Base-by-base conservation (phyloP, 2,113 vertebrate species). In the Globicephala melas region DNA sequence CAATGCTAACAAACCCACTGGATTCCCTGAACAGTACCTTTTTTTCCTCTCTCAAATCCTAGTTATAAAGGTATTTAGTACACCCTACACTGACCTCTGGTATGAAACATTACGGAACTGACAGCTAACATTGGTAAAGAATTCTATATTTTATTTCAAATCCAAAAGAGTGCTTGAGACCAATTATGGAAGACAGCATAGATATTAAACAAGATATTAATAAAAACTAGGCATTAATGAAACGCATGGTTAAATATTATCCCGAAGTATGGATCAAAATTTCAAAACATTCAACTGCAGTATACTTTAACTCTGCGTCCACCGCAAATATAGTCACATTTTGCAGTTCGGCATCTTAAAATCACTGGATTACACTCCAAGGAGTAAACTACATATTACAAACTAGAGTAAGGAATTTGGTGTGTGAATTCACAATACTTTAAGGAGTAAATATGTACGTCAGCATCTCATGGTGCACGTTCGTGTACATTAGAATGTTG, bases 391-490 rank as follows among this genome's bases (percentile, higher is more conserved):
- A 14, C 12, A 0, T 15, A 28, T 31, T 8, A 26, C 25, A 36
- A 38, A 67, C 26, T 41, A 11, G 41, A 36, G 4, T 18, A 10
- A 63, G 23, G n/a, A 68, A 31, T 70, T 6, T 8, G 13, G 9
- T 10, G 6, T 47, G 28, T 89, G 41, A 4, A 33, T 38, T 89
- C 26, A 25, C 25, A 28, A 8, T 25, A n/a, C 6, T 21, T 58
- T 2, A 38, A 88, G 28, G 3, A 55, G 13, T 3, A 33, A 25
- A 2, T 28, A 70, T 12, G 41, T 21, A 9, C 36, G 47, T 15
- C 3, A 6, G 2, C 9, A 6, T 6, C 8, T 0, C 2, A 38
- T 1, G 77, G 36, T 3, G 8, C 11, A 8, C 2, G 1, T 15
- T 7, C 5, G 6, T 3, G 5, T 2, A 5, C 31, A 4, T 12